Base-by-base conservation (phyloP, 2,113 vertebrate genomes). In the Pelobates fuscus region DNA sequence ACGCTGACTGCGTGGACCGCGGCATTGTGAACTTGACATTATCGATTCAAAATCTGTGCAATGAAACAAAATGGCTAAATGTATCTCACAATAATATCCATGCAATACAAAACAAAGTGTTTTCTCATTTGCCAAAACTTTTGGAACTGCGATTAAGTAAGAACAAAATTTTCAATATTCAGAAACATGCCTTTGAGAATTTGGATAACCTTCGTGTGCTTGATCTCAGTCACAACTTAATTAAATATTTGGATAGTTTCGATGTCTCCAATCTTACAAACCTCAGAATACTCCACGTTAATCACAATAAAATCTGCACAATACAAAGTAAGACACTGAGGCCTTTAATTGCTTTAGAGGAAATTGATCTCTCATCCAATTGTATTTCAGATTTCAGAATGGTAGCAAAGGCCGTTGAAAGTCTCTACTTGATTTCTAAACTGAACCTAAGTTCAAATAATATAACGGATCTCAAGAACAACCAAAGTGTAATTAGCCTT, bases 331-430 rank as follows among this genome's bases (percentile, higher is more conserved):
- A 6, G 6, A 2, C 17, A 3, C 26, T 77, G 11, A 43, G 17
- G 12, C 64, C 23, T 20, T 63, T 54, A 27, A 1, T 20, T 11
- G 21, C n/a, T 44, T 78, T 82, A 30, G 69, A 69, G 41, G 30
- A 77, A 57, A 77, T 82, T 49, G 29, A 78, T 21, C 70, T 80
- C 17, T 30, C 73, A 32, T 30, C 17, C n/a, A 82, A 82, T 30
- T 21, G 25, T 5, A 63, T 82, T 21, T 73, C 78, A 2, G 25
- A 32, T 49, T 61, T 82, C 25, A 43, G 59, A 32, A 41, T 32
- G 10, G 57, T 80, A 12, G 54, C 61, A 2, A 44, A 44, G 21
- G 69, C 69, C 2, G 3, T 70, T 1, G 15, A 59, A 27, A 12
- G 44, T 3, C 43, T 78, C 8, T 12, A 6, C 15, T 41, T 59